These are phyloP conservation scores for Atta texana DNA, from an alignment of 1,140 invertebrate genomes.

Conservation along the genomic window DNA sequence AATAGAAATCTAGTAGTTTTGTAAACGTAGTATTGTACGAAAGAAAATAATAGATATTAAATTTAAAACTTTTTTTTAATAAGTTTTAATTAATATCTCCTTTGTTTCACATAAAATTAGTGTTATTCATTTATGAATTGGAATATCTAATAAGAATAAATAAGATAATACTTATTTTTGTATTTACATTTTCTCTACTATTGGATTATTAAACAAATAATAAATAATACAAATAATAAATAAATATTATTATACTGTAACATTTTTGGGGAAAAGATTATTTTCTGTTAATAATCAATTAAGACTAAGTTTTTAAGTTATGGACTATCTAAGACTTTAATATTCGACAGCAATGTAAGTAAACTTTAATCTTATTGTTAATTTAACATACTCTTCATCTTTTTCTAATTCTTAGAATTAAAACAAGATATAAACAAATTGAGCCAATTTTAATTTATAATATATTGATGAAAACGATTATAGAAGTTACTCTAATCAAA, in stretches of 20 bases:
- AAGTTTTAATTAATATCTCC: constrained; percentile 5
- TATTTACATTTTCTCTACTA: neutral
- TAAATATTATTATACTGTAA: neutral
- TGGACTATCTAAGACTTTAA: no score
- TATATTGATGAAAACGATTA: no score
- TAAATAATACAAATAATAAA: neutral
- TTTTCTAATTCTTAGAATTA: no score
- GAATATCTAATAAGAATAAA: neutral
- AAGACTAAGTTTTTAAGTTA: neutral
- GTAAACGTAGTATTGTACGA: neutral
- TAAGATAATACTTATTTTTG: neutral
- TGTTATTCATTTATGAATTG: neutral
- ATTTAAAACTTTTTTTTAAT: neutral
- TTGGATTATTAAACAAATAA: neutral
- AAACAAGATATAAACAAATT: no score
- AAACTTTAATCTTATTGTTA: no score
- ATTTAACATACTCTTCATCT: no score
- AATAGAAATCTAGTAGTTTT: neutral
- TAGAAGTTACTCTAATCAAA: neutral
- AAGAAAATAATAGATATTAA: neutral
- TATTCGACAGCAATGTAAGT: no score
- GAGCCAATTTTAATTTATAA: no score
- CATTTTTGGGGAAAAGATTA: neutral
- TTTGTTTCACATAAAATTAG: neutral
- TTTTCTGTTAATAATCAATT: neutral